Evolutionary conservation across 2,113 vertebrate genomes (phyloP).

Genomic region (Corydoras maculifer): DNA sequence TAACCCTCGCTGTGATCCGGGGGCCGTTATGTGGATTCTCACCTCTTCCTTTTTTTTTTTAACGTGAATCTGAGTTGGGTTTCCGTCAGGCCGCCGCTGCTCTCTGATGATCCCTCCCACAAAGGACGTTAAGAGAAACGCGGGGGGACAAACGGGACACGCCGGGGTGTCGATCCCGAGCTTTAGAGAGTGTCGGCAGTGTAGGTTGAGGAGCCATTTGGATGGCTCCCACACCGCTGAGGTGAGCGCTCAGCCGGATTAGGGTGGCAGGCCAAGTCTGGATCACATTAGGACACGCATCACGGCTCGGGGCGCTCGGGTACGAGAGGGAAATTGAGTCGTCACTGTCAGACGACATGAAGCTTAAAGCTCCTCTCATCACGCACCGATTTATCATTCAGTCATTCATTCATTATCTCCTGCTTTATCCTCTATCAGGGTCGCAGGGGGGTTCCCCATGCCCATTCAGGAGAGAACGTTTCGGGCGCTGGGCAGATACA

Average conservation of each 20-base stretch:
- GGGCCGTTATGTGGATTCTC: background rate
- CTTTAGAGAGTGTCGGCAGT: conserved; percentile 4
- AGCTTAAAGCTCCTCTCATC: no score
- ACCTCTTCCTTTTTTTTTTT: background rate
- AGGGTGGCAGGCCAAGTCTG: background rate
- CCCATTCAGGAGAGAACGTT: no score
- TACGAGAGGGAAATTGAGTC: background rate
- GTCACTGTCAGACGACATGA: no score
- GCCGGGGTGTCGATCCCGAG: background rate
- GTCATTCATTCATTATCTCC: no score
- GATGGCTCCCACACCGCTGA: background rate
- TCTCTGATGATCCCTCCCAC: background rate
- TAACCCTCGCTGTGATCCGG: background rate
- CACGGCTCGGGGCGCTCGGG: background rate
- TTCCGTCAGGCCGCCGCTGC: background rate
- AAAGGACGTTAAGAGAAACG: conserved; percentile 16
- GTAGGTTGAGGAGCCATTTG: background rate
- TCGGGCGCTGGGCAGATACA: no score
- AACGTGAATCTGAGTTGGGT: background rate
- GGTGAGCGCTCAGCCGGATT: background rate
- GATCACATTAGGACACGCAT: background rate
- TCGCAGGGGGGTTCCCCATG: no score
- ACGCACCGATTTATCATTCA: no score
- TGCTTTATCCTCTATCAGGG: no score
- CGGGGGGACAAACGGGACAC: background rate